phyloP scores from a whole-genome alignment of 1,140 invertebrate genomes.

The Papilio xuthus region DNA sequence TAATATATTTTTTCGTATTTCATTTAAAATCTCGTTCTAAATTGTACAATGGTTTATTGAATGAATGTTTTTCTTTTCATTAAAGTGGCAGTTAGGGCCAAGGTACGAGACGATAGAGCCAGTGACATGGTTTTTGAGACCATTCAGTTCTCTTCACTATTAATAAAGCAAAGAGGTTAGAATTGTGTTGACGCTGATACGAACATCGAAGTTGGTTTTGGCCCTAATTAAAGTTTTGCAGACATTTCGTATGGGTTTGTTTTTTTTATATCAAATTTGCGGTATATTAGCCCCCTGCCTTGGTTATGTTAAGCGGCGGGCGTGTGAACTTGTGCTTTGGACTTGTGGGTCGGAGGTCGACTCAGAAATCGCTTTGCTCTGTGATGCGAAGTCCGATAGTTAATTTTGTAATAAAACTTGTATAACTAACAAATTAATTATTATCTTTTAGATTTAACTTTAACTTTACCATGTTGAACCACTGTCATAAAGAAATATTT shows the following conservation, averaged over 20 bases:
- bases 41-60: background rate
- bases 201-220: too few species aligned
- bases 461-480: constrained; percentile 78
- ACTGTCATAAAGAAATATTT: constrained; percentile 75
- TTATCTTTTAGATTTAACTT: constrained; percentile 68
- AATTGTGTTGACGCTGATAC: constrained; percentile 12
- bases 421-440: constrained; percentile 77
- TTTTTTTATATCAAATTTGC: constrained; percentile 22
- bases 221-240: background rate
- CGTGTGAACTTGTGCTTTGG: constrained; percentile 37
- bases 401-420: constrained; percentile 76
- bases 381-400: constrained; percentile 79
- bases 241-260: constrained; percentile 11
- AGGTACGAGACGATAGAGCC: background rate
- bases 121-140: background rate
- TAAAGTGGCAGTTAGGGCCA: background rate
- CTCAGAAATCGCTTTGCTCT: constrained; percentile 72
- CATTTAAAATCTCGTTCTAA: background rate
- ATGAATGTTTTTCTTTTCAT: background rate
- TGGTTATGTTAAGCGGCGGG: background rate
- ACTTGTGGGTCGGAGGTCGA: constrained; percentile 47
- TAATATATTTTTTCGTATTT: background rate
- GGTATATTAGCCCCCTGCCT: constrained; percentile 11
- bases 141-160: background rate
- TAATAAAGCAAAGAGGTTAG: background rate